Conservation (phyloP, 2,797 vertebrate genomes). For the Schizothorax lantsangensis region DNA sequence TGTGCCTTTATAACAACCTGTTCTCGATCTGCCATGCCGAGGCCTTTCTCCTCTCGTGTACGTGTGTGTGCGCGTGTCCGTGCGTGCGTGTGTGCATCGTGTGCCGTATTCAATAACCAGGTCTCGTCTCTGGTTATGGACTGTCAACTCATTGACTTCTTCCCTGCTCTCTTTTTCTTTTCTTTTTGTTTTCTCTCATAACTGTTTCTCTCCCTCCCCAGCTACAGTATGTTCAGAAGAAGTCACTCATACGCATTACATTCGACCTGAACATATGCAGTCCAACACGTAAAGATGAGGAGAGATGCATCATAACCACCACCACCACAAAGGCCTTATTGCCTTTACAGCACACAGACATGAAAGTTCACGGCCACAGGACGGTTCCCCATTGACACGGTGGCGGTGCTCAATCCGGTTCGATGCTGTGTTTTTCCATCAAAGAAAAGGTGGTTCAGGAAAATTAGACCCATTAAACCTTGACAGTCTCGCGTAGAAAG, state of each 20-base stretch:
- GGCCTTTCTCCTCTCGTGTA: constrained; percentile 46
- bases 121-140: constrained; percentile 62
- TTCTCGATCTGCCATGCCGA: constrained; percentile 54
- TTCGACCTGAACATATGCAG: constrained; percentile 77
- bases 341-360: constrained; percentile 3
- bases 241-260: constrained; percentile 71
- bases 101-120: constrained; percentile 63
- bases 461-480: neutral
- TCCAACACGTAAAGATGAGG: constrained; percentile 67
- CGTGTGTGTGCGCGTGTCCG: constrained; percentile 64
- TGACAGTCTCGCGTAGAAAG: neutral
- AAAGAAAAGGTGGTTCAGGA: neutral
- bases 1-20: constrained; percentile 64
- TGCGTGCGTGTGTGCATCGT: constrained; percentile 54
- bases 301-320: constrained; percentile 46
- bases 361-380: neutral
- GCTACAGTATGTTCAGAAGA: constrained; percentile 78
- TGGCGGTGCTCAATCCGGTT: constrained; percentile 9
- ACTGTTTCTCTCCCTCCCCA: constrained; percentile 78
- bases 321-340: constrained; percentile 22
- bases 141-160: constrained; percentile 52
- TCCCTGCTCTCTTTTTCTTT: constrained; percentile 50
- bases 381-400: neutral
- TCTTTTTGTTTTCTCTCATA: constrained; percentile 75
- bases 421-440: neutral